Conservation (phyloP, 2,888 invertebrate genomes). For the Craniophora ligustri region DNA sequence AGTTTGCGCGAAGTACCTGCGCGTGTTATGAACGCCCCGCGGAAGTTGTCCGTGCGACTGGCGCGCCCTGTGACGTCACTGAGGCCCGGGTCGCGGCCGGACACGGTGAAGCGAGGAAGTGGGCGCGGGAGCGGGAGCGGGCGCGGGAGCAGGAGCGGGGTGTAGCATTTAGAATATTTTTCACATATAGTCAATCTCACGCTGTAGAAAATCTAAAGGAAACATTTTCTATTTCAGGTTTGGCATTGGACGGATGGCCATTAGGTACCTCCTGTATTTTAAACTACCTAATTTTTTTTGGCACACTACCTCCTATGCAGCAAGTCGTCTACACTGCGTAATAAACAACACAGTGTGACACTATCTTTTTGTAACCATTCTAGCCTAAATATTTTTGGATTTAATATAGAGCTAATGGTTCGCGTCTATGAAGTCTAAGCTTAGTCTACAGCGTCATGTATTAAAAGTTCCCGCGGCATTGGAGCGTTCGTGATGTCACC, state of each 20-base stretch:
- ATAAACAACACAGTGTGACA: too few relatives aligned
- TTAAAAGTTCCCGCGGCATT: slow-evolving; percentile 1
- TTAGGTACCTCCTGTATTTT: too few relatives aligned
- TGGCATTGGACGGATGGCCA: too few relatives aligned
- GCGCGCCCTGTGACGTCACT: slow-evolving; percentile 1
- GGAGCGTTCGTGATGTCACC: not conserved
- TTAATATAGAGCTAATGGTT: too few relatives aligned
- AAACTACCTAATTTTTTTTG: too few relatives aligned
- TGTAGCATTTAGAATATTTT: not conserved
- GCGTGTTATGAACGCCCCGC: slow-evolving; percentile 20
- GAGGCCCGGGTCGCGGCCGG: not conserved
- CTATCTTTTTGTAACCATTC: too few relatives aligned
- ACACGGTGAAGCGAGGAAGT: not conserved
- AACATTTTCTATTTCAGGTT: too few relatives aligned
- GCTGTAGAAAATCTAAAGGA: too few relatives aligned
- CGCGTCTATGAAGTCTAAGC: not conserved
- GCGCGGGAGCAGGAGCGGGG: not conserved
- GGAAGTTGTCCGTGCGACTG: slow-evolving; percentile 2
- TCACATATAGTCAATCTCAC: too few relatives aligned
- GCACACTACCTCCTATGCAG: too few relatives aligned
- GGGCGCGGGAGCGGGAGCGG: not conserved
- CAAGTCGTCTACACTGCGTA: too few relatives aligned
- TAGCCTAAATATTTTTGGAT: too few relatives aligned
- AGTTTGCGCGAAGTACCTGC: slow-evolving; percentile 24
- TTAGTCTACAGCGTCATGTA: not conserved